These are phyloP conservation scores for Monodelphis domestica DNA, from an alignment of 2,797 vertebrate genomes.

Conservation along the genomic window DNA sequence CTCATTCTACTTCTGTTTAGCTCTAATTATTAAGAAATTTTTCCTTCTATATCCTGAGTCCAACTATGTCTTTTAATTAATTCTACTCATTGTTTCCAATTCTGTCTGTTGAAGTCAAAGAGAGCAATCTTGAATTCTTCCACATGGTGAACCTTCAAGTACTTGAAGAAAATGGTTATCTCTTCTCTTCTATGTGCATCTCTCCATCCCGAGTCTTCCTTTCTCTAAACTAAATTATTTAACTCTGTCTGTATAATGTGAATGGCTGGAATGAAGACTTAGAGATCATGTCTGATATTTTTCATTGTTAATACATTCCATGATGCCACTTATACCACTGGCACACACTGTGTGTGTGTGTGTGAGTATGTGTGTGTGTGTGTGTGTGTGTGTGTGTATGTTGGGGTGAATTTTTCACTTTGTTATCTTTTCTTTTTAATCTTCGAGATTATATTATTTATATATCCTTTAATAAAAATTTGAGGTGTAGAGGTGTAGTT, in stretches of 20 bases:
- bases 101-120: background rate
- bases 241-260: background rate
- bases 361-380: background rate
- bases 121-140: background rate
- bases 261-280: background rate
- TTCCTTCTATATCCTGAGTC: background rate
- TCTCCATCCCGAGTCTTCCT: background rate
- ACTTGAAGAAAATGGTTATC: background rate
- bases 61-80: background rate
- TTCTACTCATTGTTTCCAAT: background rate
- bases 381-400: background rate
- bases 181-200: background rate
- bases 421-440: conserved; percentile 15
- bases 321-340: background rate
- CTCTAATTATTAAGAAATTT: background rate
- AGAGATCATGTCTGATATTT: background rate
- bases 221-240: background rate
- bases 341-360: background rate
- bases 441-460: conserved; percentile 1
- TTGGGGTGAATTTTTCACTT: background rate
- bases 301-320: background rate
- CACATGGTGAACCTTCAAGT: background rate
- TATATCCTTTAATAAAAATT: conserved; percentile 26
- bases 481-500: too few relatives aligned
- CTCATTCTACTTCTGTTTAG: background rate